phyloP scores from a whole-genome alignment of 2,888 invertebrate species.

The Zelleria hepariella region DNA sequence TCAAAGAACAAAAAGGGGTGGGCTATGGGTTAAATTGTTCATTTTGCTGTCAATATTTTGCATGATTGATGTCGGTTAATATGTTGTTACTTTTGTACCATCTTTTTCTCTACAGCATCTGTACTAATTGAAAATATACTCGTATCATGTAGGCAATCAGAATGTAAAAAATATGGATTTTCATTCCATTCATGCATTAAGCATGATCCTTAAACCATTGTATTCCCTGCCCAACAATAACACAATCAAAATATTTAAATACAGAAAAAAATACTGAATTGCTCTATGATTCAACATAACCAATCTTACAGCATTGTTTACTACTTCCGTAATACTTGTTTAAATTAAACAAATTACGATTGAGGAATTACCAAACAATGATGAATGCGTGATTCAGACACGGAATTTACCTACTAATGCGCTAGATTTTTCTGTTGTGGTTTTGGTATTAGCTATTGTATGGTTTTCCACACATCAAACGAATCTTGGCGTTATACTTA shows the following conservation, averaged over 20 bases:
- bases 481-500: no score
- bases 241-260: neutral
- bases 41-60: neutral
- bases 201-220: no score
- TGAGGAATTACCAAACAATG: neutral
- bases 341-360: neutral
- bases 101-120: neutral
- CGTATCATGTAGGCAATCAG: no score
- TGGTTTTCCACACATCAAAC: no score
- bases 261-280: neutral
- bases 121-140: no score
- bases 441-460: no score
- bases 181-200: no score
- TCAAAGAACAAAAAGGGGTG: neutral
- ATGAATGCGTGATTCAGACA: neutral
- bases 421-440: neutral
- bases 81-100: neutral
- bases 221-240: neutral
- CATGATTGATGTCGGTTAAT: neutral
- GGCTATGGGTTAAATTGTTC: neutral
- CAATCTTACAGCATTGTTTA: neutral
- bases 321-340: neutral
- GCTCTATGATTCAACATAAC: neutral
- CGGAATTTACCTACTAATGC: neutral
- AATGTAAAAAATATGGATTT: no score